These are phyloP conservation scores for Danaus plexippus DNA, from an alignment of 1,140 invertebrate species.

Conservation along the genomic window DNA sequence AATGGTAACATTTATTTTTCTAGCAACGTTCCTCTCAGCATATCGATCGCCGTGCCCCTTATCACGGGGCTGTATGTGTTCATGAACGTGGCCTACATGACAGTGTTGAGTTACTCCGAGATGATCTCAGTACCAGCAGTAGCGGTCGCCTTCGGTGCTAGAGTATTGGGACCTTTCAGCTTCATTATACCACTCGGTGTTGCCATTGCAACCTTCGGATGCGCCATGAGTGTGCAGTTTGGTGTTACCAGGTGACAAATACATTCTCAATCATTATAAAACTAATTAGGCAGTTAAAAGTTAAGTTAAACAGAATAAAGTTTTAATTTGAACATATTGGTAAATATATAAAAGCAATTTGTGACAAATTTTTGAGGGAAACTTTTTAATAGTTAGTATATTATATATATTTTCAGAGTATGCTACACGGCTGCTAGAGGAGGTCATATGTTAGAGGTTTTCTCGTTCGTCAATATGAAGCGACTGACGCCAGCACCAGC, in stretches of 20 bases:
- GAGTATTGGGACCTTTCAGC: constrained; percentile 73
- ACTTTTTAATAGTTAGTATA: constrained; percentile 9
- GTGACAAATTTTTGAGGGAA: constrained; percentile 1
- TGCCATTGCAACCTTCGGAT: constrained; percentile 82
- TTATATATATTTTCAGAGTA: constrained; percentile 71
- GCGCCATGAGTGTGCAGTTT: constrained; percentile 82
- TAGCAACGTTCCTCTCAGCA: constrained; percentile 85
- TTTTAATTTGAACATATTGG: constrained; percentile 2
- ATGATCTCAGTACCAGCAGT: constrained; percentile 87
- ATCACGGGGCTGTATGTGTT: constrained; percentile 90
- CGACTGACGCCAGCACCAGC: constrained; percentile 87
- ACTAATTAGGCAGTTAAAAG: not conserved
- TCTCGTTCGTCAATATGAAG: constrained; percentile 88
- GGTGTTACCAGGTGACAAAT: constrained; percentile 76
- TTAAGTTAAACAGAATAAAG: not conserved
- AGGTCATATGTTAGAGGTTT: constrained; percentile 86
- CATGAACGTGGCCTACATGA: constrained; percentile 95
- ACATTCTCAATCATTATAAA: not conserved
- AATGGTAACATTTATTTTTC: constrained; percentile 23
- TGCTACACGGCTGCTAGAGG: constrained; percentile 92
- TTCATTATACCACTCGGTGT: constrained; percentile 82
- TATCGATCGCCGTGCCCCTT: constrained; percentile 90
- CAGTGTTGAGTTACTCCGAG: constrained; percentile 85
- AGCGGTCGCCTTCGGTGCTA: constrained; percentile 82
- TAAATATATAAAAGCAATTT: constrained; percentile 2